Conservation (phyloP, 1,140 invertebrate species). For the Belonocnema kinseyi region DNA sequence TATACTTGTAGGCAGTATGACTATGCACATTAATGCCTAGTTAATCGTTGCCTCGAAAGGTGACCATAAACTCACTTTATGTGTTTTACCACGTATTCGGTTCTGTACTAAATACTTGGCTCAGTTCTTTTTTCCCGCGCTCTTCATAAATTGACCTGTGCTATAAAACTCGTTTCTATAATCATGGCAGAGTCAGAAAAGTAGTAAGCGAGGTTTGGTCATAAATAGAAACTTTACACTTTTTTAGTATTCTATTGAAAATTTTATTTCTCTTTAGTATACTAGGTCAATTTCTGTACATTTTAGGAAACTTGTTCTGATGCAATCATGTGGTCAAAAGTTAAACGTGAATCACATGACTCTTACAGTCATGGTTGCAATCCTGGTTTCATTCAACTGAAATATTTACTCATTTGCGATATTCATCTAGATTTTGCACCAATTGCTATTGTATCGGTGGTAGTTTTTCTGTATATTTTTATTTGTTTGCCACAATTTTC, state of each 20-base stretch:
- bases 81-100: conserved; percentile 7
- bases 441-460: neutral
- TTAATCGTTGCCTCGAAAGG: conserved; percentile 14
- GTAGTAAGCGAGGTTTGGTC: no score
- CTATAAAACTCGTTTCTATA: neutral
- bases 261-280: no score
- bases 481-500: conserved; percentile 1
- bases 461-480: neutral
- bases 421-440: neutral
- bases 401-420: neutral
- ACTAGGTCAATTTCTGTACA: no score
- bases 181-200: neutral
- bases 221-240: no score
- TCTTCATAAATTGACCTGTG: conserved; percentile 13
- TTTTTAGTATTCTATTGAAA: no score
- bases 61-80: conserved; percentile 14
- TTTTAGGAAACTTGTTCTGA: neutral
- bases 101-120: conserved; percentile 9
- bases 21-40: conserved; percentile 17
- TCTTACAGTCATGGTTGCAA: neutral
- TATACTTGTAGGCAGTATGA: conserved; percentile 23
- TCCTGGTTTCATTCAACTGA: neutral
- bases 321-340: neutral
- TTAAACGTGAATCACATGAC: neutral
- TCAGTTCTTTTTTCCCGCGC: conserved; percentile 10